A percentile compares a stretch with the other conserved stretches of the same genome.
phyloP scores from a whole-genome alignment of 2,797 vertebrate genomes.

The Periparus ater region DNA sequence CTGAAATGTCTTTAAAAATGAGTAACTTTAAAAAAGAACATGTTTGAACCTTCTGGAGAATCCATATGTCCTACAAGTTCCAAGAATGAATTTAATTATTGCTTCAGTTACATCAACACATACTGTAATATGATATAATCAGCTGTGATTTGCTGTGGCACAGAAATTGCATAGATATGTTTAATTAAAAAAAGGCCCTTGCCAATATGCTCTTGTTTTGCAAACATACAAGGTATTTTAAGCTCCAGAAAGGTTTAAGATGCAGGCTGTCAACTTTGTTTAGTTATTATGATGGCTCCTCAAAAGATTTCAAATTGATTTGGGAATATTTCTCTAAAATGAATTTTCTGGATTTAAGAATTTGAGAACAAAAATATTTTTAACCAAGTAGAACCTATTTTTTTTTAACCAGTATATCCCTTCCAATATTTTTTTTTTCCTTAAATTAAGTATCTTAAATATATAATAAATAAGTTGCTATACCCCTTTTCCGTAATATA shows the following conservation, averaged over 20 bases:
- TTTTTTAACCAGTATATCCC: neutral
- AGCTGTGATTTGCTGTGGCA: conserved; percentile 40
- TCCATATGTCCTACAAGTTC: neutral
- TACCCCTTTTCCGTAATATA: neutral
- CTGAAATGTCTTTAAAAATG: neutral
- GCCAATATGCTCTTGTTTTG: conserved; percentile 49
- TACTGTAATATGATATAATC: conserved; percentile 38
- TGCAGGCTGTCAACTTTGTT: conserved; percentile 10
- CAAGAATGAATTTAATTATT: conserved; percentile 39
- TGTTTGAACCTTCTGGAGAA: neutral
- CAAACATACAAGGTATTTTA: conserved; percentile 36
- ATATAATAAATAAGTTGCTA: neutral
- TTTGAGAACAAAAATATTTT: neutral
- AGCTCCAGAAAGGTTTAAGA: conserved; percentile 30
- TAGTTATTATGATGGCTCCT: neutral
- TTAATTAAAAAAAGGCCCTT: conserved; percentile 34
- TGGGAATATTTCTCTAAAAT: neutral
- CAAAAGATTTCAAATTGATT: neutral
- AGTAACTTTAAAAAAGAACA: neutral
- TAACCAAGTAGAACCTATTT: neutral
- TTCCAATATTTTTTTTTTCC: neutral
- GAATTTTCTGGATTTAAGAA: neutral
- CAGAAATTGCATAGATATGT: conserved; percentile 27
- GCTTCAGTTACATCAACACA: conserved; percentile 44
- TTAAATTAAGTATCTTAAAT: neutral